Evolutionary conservation across 2,113 vertebrate genomes (phyloP), one percentile per base, ranked within the genome.

Genomic region (Lanius ludovicianus): DNA sequence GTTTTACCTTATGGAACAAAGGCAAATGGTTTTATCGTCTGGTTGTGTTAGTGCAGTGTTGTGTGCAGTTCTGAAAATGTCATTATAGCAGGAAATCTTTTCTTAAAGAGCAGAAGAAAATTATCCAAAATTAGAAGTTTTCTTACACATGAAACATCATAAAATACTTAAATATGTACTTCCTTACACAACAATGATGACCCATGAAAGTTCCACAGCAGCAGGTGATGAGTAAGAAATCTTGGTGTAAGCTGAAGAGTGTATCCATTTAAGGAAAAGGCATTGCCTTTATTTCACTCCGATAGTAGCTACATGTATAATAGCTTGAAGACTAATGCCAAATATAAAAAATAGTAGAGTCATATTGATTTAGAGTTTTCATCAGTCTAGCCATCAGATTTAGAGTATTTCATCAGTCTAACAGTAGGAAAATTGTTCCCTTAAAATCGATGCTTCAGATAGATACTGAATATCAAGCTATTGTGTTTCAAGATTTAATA

Each of bases 401-500:
- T 81, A 63, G n/a, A 73, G 21, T 65, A 79, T 92, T 89, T 92
- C 44, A 85, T 68, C 39, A 81, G 33, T 49, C 56, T 81, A 91
- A 73, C 22, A 47, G 41, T 30, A 63, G 21, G 78, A 95, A 82
- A 94, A 76, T 78, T n/a, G 67, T 77, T 95, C 11, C 62, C 90
- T 85, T 79, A 67, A 65, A 94, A 42, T 81, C 3, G 2, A 89
- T 73, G 37, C 28, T 94, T 94, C 75, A 63, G 31, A 67, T 68
- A 94, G 60, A 82, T 44, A 71, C 25, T 88, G n/a, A 24, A 78
- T 93, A 95, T 91, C 79, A 95, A 82, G 68, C 15, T 93, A 97
- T 90, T 84, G 57, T 91, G 81, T 94, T 94, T 95, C 77, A 96
- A 93, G 67, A 63, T 87, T 91, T 95, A 95, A 74, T 93, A 42